Evolutionary conservation across 2,888 invertebrate species (phyloP).

Genomic region (Xylota segnis): DNA sequence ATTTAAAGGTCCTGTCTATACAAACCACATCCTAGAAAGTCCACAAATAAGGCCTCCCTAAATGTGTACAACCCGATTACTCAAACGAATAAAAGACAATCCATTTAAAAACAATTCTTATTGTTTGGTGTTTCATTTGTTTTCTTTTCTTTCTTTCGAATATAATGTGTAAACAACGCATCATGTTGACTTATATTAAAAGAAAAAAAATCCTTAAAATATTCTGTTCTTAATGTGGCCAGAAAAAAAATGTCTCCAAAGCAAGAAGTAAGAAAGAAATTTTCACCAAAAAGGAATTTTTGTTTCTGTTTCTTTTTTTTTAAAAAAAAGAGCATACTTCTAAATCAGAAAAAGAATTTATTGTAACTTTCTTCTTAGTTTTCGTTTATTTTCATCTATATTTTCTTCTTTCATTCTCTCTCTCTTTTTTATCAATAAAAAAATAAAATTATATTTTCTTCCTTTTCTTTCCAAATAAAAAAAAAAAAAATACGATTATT

Average conservation of each 20-base stretch:
- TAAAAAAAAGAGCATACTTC: background rate
- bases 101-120: slow-evolving; percentile 37
- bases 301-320: background rate
- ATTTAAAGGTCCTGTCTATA: no score
- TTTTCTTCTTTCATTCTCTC: slow-evolving; percentile 38
- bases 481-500: slow-evolving; percentile 56
- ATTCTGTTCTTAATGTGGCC: slow-evolving; percentile 4
- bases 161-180: slow-evolving; percentile 45
- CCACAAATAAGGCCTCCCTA: no score
- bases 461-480: background rate
- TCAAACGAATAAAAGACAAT: slow-evolving; percentile 1
- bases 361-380: slow-evolving; percentile 42
- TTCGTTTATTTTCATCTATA: slow-evolving; percentile 59
- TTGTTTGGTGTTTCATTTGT: slow-evolving; percentile 43
- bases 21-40: no score
- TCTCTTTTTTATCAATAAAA: slow-evolving; percentile 48
- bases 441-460: slow-evolving; percentile 55
- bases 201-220: slow-evolving; percentile 26
- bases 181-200: slow-evolving; percentile 57
- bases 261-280: slow-evolving; percentile 14
- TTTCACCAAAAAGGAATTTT: slow-evolving; percentile 4
- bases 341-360: slow-evolving; percentile 38
- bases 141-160: slow-evolving; percentile 32
- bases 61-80: background rate
- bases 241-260: slow-evolving; percentile 23